These are phyloP conservation scores for Spheniscus mendiculus DNA, from an alignment of 2,113 vertebrate genomes.

Conservation along the genomic window DNA sequence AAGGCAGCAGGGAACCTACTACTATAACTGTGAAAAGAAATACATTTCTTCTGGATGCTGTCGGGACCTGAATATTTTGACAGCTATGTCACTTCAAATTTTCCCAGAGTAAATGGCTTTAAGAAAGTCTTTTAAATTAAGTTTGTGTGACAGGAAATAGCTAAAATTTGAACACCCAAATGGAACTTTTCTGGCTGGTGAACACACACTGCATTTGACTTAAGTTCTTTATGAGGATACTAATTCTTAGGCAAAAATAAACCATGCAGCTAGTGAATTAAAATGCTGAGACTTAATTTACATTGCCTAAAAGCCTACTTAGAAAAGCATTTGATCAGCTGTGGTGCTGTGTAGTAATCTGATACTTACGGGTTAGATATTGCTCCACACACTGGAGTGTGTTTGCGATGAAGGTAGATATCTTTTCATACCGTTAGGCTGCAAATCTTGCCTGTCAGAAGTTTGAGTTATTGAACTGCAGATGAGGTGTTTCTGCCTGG, in stretches of 20 bases:
- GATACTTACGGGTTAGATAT: background rate
- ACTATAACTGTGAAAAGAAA: background rate
- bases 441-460: background rate
- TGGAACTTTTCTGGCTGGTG: background rate
- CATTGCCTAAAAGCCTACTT: background rate
- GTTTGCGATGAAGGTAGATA: background rate
- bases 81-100: background rate
- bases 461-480: background rate
- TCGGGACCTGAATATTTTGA: background rate
- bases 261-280: background rate
- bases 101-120: background rate
- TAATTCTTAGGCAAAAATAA: background rate
- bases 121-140: background rate
- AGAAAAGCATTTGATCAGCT: background rate
- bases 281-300: background rate
- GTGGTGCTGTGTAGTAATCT: background rate
- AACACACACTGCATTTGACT: background rate
- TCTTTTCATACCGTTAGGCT: fast-evolving
- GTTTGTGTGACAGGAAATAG: background rate
- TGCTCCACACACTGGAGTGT: background rate
- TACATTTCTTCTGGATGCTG: background rate
- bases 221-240: background rate
- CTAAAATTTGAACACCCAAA: background rate
- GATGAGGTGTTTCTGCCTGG: background rate
- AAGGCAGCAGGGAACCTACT: background rate